Evolutionary conservation across 2,888 invertebrate species (phyloP).

Genomic region (Drosophila nigricruria): DNA sequence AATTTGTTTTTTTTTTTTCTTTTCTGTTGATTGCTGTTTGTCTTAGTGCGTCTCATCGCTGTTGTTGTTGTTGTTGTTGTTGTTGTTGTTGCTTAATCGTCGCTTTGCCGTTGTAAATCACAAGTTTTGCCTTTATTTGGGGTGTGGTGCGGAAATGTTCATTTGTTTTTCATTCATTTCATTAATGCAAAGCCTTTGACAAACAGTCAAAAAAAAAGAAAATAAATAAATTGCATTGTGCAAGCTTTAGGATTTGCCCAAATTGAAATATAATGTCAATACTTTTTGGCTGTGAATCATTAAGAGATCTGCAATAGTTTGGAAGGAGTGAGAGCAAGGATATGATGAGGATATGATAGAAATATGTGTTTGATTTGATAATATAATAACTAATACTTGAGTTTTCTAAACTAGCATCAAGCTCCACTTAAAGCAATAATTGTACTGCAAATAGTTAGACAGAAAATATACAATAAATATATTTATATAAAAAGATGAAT

Average conservation of each 20-base stretch:
- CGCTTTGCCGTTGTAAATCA: constrained; percentile 28
- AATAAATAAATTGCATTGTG: constrained; percentile 13
- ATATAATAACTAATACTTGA: too few relatives aligned
- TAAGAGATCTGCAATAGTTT: neutral
- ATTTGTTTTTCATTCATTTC: constrained; percentile 15
- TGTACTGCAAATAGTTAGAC: too few relatives aligned
- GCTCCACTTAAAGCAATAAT: too few relatives aligned
- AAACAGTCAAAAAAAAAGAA: neutral
- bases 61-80: constrained; percentile 32
- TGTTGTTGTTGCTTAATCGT: constrained; percentile 40
- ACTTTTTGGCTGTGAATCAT: neutral
- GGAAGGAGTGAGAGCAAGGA: neutral
- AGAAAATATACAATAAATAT: neutral
- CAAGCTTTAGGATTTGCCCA: constrained; percentile 3
- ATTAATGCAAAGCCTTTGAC: constrained; percentile 12
- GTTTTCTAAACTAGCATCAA: too few relatives aligned
- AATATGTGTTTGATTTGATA: neutral
- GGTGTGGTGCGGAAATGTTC: constrained; percentile 20
- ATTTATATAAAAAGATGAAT: neutral
- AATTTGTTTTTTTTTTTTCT: constrained; percentile 36
- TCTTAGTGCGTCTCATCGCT: constrained; percentile 23
- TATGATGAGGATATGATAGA: too few relatives aligned
- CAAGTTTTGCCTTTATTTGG: constrained; percentile 25
- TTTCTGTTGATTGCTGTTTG: constrained; percentile 53
- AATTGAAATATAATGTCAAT: neutral